Evolutionary conservation across 2,797 vertebrate genomes (phyloP), one percentile per base, ranked within the genome.

Genomic region (Emys orbicularis): DNA sequence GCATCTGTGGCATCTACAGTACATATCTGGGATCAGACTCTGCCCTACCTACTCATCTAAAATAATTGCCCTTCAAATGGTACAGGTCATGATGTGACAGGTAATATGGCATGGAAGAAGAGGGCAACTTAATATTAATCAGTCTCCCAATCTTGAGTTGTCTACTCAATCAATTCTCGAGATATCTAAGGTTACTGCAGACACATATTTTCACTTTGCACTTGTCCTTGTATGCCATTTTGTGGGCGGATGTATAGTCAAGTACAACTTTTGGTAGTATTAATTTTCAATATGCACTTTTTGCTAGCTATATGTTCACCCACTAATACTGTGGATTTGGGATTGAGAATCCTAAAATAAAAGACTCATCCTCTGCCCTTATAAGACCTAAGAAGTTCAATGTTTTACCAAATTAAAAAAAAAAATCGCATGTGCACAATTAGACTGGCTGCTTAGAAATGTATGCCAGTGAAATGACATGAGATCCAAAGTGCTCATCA

Each of bases 51-150:
- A 59, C 31, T 83, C 83, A 77, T 37, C 53, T 18, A 31, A 52
- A 23, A 41, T 87, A 77, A 23, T 7, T 41, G 37, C 19, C 68
- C 37, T 74, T 44, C 41, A 44, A 25, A 74, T 18, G 37, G 21
- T 12, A 52, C 87, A 0, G 1, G 59, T 37, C 23, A 90, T 0
- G 0, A 80, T 91, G 37, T 93, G 95, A 93, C 41, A 88, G 34
- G 88, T 56, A 49, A 79, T 90, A 31, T 34, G 56, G 49, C 83
- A 90, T 9, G 86, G 61, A 84, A 56, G 41, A 92, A 93, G 16
- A 90, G 65, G 61, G 91, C 31, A 83, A 91, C 50, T 92, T 88
- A 23, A 92, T 72, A 79, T 88, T 68, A 85, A 37, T 31, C 87
- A 37, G 86, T 77, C 34, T 61, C 11, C 41, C 61, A 72, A 59